Percentiles rank a stretch among this genome's conserved stretches.
phyloP scores from a whole-genome alignment of 2,113 vertebrate genomes.

The Thermophis baileyi region DNA sequence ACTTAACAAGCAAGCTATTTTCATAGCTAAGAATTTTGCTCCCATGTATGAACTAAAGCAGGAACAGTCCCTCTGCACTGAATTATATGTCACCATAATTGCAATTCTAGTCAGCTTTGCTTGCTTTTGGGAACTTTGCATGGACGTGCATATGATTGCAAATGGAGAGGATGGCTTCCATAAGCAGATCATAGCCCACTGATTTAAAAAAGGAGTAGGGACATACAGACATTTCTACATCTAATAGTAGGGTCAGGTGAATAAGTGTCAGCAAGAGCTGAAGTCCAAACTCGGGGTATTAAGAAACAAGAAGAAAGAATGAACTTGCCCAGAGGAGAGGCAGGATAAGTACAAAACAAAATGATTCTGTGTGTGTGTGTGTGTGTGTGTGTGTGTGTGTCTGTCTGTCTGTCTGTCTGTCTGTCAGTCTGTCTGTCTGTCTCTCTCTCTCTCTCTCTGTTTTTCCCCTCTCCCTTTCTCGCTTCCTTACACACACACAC shows the following conservation, averaged over 20 bases:
- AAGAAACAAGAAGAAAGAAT: neutral
- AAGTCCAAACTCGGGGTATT: neutral
- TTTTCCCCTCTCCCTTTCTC: too few relatives aligned
- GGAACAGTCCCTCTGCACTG: neutral
- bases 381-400: neutral
- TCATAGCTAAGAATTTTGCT: neutral
- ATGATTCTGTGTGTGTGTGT: neutral
- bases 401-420: neutral
- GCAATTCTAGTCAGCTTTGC: neutral
- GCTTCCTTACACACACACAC: too few relatives aligned
- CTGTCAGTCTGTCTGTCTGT: neutral
- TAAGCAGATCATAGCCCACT: neutral
- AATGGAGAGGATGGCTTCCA: neutral
- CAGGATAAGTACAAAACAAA: neutral
- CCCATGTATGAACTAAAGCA: neutral
- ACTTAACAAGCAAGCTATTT: neutral
- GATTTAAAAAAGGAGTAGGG: neutral
- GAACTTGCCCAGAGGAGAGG: neutral
- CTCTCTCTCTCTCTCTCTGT: neutral
- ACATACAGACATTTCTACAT: neutral
- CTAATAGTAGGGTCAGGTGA: neutral
- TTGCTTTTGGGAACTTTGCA: neutral
- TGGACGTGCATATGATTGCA: neutral
- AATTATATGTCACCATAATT: neutral
- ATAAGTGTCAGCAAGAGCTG: neutral